Percentiles rank a stretch among this genome's conserved stretches.
Evolutionary conservation across 2,797 vertebrate species (phyloP).

Genomic region (Echiichthys vipera): DNA sequence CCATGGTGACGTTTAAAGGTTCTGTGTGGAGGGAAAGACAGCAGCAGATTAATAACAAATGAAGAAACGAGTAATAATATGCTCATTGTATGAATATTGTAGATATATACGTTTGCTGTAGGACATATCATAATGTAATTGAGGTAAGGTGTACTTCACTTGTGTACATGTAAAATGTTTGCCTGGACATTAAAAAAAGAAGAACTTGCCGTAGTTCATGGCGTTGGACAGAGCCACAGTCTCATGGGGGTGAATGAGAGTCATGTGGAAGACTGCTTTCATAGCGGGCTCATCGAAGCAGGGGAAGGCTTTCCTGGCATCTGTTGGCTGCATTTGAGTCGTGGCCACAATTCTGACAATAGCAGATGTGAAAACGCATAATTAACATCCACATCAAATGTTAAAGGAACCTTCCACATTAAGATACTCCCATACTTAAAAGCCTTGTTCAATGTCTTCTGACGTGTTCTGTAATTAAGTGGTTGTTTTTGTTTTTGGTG

Average conservation of each 20-base stretch:
- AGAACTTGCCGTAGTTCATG: conserved; percentile 77
- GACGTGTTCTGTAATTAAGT: not conserved
- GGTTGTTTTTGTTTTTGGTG: not conserved
- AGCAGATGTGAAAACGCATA: not conserved
- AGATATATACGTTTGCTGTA: not conserved
- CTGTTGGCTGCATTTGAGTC: conserved; percentile 92
- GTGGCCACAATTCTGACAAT: conserved; percentile 89
- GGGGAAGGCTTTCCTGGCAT: conserved; percentile 94
- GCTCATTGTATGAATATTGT: not conserved
- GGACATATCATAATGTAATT: not conserved
- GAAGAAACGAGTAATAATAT: not conserved
- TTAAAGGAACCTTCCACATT: not conserved
- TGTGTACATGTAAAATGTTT: not conserved
- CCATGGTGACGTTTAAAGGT: accelerated
- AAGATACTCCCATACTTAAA: not conserved
- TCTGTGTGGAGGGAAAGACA: conserved; percentile 62
- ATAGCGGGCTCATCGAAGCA: conserved; percentile 96
- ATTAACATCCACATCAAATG: not conserved
- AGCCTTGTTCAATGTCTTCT: not conserved
- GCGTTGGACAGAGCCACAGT: conserved; percentile 89
- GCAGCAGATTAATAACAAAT: not conserved
- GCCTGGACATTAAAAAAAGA: not conserved
- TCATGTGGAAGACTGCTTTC: conserved; percentile 92
- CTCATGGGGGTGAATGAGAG: conserved; percentile 75
- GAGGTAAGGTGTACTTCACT: not conserved